phyloP scores from a whole-genome alignment of 2,113 vertebrate genomes.

The Eptesicus fuscus region DNA sequence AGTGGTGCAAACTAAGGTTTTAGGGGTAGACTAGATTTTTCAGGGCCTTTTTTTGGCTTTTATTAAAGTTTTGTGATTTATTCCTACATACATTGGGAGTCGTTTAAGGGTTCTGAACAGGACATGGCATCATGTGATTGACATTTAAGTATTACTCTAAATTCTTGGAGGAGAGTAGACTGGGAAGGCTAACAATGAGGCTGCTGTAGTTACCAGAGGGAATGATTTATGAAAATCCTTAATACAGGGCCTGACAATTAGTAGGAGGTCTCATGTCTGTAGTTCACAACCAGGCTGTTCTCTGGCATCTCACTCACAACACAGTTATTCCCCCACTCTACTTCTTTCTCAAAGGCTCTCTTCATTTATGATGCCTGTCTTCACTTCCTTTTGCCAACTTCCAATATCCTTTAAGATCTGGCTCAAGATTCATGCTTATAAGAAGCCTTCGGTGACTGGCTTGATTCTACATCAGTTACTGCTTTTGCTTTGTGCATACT shows the following conservation, averaged over 20 bases:
- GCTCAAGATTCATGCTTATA: background rate
- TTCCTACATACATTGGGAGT: background rate
- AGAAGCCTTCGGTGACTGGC: background rate
- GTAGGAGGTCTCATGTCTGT: background rate
- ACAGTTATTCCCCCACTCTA: background rate
- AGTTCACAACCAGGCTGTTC: background rate
- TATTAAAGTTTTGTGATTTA: background rate
- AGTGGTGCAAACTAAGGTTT: background rate
- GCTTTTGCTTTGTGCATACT: background rate
- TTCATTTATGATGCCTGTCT: background rate
- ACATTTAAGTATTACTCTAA: background rate
- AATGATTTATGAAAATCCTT: background rate
- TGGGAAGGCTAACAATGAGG: background rate
- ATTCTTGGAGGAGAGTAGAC: background rate
- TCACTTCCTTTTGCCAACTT: background rate
- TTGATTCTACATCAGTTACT: background rate
- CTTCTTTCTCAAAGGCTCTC: background rate
- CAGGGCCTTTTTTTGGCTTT: background rate
- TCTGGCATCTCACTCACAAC: background rate
- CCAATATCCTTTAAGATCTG: background rate
- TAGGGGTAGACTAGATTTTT: background rate
- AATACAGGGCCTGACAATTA: background rate
- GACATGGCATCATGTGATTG: background rate
- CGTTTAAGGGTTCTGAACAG: background rate
- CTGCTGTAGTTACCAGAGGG: background rate